Evolutionary conservation across 2,888 invertebrate genomes (phyloP).

Genomic region (Neria commutata): DNA sequence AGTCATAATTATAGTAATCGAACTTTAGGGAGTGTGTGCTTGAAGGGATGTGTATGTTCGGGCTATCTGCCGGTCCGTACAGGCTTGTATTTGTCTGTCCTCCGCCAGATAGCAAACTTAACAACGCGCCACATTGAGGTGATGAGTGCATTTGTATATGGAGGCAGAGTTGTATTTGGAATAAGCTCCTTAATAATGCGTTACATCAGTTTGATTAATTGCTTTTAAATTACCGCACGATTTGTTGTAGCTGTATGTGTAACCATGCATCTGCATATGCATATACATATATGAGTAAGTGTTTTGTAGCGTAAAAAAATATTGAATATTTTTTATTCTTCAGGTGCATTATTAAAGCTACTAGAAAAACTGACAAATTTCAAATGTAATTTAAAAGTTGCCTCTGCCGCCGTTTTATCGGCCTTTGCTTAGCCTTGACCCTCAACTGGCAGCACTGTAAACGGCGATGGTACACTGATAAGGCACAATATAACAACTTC

Average conservation of each 20-base stretch:
- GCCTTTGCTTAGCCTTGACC: no score
- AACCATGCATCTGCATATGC: no score
- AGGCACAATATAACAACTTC: neutral
- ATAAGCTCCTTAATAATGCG: constrained; percentile 14
- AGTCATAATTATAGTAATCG: constrained; percentile 14
- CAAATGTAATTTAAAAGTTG: no score
- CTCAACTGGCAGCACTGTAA: constrained; percentile 5
- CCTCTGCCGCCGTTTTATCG: no score
- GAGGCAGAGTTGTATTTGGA: neutral
- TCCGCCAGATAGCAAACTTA: constrained; percentile 4
- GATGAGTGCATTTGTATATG: constrained; percentile 35
- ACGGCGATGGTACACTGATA: neutral
- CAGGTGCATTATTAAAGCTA: no score
- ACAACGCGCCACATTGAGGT: constrained; percentile 22
- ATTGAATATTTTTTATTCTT: no score
- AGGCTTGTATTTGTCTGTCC: neutral
- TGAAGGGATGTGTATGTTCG: neutral
- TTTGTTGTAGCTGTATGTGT: no score
- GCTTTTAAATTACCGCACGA: constrained; percentile 47
- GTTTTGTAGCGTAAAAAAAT: no score
- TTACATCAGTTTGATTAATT: constrained; percentile 43
- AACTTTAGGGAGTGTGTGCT: neutral
- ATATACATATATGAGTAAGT: no score
- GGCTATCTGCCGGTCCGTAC: no score
- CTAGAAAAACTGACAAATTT: no score